phyloP scores from a whole-genome alignment of 2,113 vertebrate genomes.

The Epinephelus lanceolatus region DNA sequence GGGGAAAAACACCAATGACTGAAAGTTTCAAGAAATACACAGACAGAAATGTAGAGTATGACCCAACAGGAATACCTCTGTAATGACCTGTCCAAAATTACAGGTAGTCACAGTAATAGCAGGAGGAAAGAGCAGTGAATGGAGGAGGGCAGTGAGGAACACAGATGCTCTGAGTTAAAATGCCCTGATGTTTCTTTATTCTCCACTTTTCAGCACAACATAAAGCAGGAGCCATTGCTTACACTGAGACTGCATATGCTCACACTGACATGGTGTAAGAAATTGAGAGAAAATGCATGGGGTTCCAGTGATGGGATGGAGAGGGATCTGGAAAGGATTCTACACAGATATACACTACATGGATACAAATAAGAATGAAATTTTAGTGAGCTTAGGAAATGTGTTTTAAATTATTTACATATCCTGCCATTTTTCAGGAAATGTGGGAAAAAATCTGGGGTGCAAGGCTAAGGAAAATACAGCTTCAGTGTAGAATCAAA shows the following conservation, averaged over 20 bases:
- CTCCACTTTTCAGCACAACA: conserved; percentile 46
- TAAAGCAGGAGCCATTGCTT: background rate
- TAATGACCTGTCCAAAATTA: conserved; percentile 32
- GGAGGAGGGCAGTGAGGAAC: conserved; percentile 29
- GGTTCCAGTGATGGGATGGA: conserved; percentile 7
- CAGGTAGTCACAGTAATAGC: conserved; percentile 23
- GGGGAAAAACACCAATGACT: conserved; percentile 30
- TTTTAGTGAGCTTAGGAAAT: background rate
- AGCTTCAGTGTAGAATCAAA: background rate
- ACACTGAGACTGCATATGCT: conserved; percentile 34
- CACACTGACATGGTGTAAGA: background rate
- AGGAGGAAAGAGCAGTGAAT: conserved; percentile 20
- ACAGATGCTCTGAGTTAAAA: conserved; percentile 7
- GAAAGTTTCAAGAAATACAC: conserved; percentile 43
- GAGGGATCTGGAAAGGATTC: background rate
- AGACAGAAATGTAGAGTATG: conserved; percentile 29
- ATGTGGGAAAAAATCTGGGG: background rate
- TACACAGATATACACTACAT: background rate
- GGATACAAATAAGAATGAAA: background rate
- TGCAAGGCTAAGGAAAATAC: no score
- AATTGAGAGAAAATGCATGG: conserved; percentile 8
- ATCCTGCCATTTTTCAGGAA: background rate
- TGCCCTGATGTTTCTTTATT: conserved; percentile 10
- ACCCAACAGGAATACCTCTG: conserved; percentile 3
- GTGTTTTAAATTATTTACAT: background rate